A percentile compares a stretch with the other conserved stretches of the same genome.
These are phyloP conservation scores for Enteromius treurensis DNA, from an alignment of 2,797 vertebrate genomes.

Conservation along the genomic window DNA sequence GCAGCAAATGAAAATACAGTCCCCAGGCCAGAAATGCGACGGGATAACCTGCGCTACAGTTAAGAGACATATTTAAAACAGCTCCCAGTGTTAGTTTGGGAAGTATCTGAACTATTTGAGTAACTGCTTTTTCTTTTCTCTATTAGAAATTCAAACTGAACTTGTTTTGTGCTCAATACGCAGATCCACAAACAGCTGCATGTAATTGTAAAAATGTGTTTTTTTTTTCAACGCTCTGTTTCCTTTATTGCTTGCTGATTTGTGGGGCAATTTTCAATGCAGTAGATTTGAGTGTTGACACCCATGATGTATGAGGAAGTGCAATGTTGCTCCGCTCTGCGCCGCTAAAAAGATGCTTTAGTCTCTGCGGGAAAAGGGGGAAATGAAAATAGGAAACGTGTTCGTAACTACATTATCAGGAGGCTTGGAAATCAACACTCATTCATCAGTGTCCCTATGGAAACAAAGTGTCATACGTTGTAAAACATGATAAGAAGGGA, in stretches of 20 bases:
- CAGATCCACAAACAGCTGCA: slow-evolving; percentile 31
- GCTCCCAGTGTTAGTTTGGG: neutral
- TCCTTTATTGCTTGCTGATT: slow-evolving; percentile 48
- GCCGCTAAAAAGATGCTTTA: slow-evolving; percentile 36
- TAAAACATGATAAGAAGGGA: neutral
- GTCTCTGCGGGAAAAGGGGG: slow-evolving; percentile 37
- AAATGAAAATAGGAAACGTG: slow-evolving; percentile 51
- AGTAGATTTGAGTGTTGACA: slow-evolving; percentile 47
- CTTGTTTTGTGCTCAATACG: slow-evolving; percentile 13
- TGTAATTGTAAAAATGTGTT: slow-evolving; percentile 37
- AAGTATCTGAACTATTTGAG: neutral
- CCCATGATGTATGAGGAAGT: slow-evolving; percentile 45
- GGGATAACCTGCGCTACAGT: neutral
- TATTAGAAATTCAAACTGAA: slow-evolving; percentile 8
- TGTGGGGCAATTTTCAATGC: slow-evolving; percentile 48
- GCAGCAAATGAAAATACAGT: slow-evolving; percentile 32
- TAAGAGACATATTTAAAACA: neutral
- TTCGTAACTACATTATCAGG: slow-evolving; percentile 43
- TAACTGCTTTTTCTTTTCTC: slow-evolving; percentile 3
- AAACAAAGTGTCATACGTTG: neutral
- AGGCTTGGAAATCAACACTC: slow-evolving; percentile 41
- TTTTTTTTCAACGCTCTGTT: slow-evolving; percentile 41
- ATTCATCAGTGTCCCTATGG: slow-evolving; percentile 39
- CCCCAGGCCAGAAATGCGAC: neutral
- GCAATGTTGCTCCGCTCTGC: slow-evolving; percentile 7